phyloP scores from a whole-genome alignment of 2,888 invertebrate genomes.

The Pterostichus madidus region DNA sequence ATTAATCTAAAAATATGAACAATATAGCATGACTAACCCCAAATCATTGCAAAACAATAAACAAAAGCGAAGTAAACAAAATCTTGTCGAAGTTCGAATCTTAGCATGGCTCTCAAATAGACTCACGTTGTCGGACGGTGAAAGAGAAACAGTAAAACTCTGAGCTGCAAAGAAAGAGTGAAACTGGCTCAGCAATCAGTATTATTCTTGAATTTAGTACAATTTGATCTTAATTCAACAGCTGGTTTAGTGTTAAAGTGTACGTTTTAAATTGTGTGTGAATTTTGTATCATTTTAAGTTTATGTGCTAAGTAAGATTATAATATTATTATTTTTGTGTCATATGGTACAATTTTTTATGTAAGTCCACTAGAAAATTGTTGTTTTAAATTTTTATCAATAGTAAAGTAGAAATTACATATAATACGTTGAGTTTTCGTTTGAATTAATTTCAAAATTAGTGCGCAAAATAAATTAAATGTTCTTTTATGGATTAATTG shows the following conservation, averaged over 20 bases:
- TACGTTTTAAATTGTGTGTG: constrained; percentile 10
- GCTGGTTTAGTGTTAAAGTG: constrained; percentile 30
- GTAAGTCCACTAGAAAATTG: neutral
- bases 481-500: neutral
- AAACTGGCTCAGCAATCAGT: constrained; percentile 29
- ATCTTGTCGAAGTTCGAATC: constrained; percentile 35
- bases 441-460: neutral
- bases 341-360: constrained; percentile 1
- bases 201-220: constrained; percentile 31
- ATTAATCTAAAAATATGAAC: neutral
- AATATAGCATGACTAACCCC: neutral
- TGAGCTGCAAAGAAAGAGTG: constrained; percentile 24
- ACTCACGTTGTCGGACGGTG: constrained; percentile 41
- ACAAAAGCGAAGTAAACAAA: constrained; percentile 7
- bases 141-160: constrained; percentile 29
- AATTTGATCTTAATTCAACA: neutral
- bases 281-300: neutral
- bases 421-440: neutral
- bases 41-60: constrained; percentile 2
- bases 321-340: neutral
- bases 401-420: neutral
- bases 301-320: no score
- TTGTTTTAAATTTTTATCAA: neutral
- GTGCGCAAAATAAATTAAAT: neutral
- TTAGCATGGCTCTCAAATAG: constrained; percentile 30